Percentiles rank a stretch among this genome's conserved stretches.
Evolutionary conservation across 2,888 invertebrate genomes (phyloP).

Genomic region (Eustalomyia histrio): DNA sequence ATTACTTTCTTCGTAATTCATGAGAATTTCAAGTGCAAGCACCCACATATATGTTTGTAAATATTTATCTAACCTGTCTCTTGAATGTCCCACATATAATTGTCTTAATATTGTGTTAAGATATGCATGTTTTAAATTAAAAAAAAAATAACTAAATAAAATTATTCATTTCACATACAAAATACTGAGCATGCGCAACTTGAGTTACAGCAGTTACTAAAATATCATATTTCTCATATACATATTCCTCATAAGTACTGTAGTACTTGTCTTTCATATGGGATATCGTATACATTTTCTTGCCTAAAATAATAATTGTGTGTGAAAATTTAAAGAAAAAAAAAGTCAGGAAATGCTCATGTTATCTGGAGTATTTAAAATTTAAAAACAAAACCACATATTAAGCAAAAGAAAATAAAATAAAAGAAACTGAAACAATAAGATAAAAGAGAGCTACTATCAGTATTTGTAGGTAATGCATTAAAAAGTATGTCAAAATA

Average conservation of each 20-base stretch:
- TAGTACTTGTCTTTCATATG: constrained; percentile 4
- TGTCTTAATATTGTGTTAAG: constrained; percentile 14
- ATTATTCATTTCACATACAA: constrained; percentile 13
- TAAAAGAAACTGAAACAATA: constrained; percentile 29
- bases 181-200: constrained; percentile 48
- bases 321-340: constrained; percentile 16
- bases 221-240: constrained; percentile 22
- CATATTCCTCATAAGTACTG: too few relatives aligned
- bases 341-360: constrained; percentile 42
- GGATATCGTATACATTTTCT: not conserved
- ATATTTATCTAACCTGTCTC: constrained; percentile 44
- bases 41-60: constrained; percentile 23
- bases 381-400: constrained; percentile 37
- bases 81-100: constrained; percentile 45
- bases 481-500: constrained; percentile 59
- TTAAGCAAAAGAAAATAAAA: constrained; percentile 26
- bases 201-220: constrained; percentile 14
- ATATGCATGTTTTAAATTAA: constrained; percentile 9
- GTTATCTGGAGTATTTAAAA: constrained; percentile 43
- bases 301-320: constrained; percentile 15
- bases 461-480: constrained; percentile 23
- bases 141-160: constrained; percentile 17
- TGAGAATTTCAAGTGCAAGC: constrained; percentile 3
- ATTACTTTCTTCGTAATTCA: not conserved
- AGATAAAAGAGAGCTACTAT: constrained; percentile 11